These are phyloP conservation scores for Dicerorhinus sumatrensis DNA, from an alignment of 2,113 vertebrate species.

Conservation along the genomic window DNA sequence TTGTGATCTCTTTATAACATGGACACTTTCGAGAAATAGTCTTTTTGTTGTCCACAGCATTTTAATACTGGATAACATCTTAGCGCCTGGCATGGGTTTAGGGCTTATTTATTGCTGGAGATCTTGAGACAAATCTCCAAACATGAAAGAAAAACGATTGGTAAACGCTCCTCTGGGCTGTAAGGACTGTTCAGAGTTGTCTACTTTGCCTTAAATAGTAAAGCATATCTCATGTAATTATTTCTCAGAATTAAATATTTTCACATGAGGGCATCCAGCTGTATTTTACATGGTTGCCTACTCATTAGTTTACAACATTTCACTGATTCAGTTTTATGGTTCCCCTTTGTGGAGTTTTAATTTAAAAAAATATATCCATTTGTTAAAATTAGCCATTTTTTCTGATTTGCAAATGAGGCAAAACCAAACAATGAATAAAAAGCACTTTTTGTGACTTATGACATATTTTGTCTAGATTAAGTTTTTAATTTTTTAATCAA, in stretches of 20 bases:
- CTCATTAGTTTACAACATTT: not conserved
- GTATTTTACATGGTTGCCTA: not conserved
- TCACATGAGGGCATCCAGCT: not conserved
- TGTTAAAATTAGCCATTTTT: not conserved
- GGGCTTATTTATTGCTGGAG: not conserved
- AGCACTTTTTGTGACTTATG: not conserved
- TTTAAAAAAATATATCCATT: not conserved
- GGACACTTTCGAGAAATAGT: not conserved
- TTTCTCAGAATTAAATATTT: conserved; percentile 25
- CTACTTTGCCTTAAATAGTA: not conserved
- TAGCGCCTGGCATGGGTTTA: not conserved
- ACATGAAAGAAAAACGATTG: conserved; percentile 2
- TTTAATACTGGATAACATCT: not conserved
- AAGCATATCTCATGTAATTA: not conserved
- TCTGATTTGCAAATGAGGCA: conserved; percentile 1
- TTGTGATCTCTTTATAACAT: not conserved
- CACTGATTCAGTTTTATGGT: not conserved
- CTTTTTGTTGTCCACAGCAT: not conserved
- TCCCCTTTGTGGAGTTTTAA: not conserved
- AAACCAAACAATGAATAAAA: not conserved
- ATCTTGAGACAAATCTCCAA: not conserved
- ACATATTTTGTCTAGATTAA: not conserved
- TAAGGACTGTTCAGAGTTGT: not conserved
- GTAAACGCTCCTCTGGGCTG: not conserved
- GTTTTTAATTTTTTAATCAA: not conserved